Base-by-base conservation (phyloP, 2,888 invertebrate species). In the Tupiocoris notatus region DNA sequence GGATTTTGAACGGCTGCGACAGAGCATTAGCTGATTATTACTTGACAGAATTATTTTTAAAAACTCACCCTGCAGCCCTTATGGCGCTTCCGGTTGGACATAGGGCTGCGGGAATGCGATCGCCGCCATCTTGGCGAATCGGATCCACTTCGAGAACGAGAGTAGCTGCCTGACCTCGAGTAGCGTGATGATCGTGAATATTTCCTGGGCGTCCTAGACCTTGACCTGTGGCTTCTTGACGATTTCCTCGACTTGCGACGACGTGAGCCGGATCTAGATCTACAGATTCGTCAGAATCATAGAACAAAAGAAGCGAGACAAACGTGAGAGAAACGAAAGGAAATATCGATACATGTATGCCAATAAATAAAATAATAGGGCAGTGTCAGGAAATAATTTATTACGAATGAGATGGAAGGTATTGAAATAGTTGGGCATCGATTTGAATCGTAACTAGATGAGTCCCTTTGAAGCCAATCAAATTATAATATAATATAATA, bases 41-140 rank as follows among this genome's bases (percentile, higher is more conserved):
- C 6, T 64, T 20, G 2, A 64, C 20, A n/a, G 6, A 64, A 20
- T 7, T 59, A 59, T 59, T 12, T 21, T 22, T 9, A 7, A 9
- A 39, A 2, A 73, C 85, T 86, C 85, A 89, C 89, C 84, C 93
- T 86, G 83, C 91, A 92, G 79, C 93, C 92, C 78, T 88, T 86
- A 84, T 94, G 93, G 62, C 94, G 87, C 81, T 92, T 87, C 78
- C 94, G 88, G 80, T 89, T 90, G 54, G 94, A 93, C 92, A 92
- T 91, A 22, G 94, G 93, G 83, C 93, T 93, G 83, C 91, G 89
- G 78, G 92, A 90, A 84, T 89, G 89, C 75, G 80, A 80, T 17
- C 89, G 87, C 66, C 77, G 64, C 20, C 78, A 74, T n/a, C 76
- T 76, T 0, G 79, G 78, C 6, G 79, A 79, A 70, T 80, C 79